phyloP scores from a whole-genome alignment of 2,888 invertebrate genomes.

The Agrilus mali region DNA sequence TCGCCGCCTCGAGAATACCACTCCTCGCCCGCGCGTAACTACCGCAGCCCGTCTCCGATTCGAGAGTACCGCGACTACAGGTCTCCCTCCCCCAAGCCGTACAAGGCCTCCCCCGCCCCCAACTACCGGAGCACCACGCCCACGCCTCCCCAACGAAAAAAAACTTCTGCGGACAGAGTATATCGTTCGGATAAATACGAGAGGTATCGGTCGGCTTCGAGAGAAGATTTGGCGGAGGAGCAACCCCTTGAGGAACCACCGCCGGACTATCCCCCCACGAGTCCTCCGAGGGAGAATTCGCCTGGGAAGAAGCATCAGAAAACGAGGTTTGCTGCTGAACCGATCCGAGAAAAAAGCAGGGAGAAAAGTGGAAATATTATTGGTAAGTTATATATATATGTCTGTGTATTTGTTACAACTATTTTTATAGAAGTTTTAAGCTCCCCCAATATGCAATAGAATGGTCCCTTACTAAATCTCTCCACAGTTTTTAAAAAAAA shows the following conservation, averaged over 20 bases:
- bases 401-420: background rate
- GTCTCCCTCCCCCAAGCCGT: slow-evolving; percentile 7
- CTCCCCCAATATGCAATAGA: no score
- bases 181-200: slow-evolving; percentile 36
- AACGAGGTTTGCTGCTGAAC: slow-evolving; percentile 51
- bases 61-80: slow-evolving; percentile 7
- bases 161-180: slow-evolving; percentile 43
- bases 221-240: slow-evolving; percentile 36
- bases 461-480: no score
- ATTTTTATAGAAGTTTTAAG: no score
- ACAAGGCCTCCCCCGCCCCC: slow-evolving; percentile 15
- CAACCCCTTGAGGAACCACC: slow-evolving; percentile 49
- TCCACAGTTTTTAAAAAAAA: no score
- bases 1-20: no score
- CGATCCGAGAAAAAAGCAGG: slow-evolving; percentile 18
- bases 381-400: slow-evolving; percentile 18
- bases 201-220: slow-evolving; percentile 43
- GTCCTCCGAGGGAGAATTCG: slow-evolving; percentile 32
- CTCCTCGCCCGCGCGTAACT: slow-evolving; percentile 4
- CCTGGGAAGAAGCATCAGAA: slow-evolving; percentile 51
- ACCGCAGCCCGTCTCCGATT: slow-evolving; percentile 17
- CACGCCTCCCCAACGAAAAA: slow-evolving; percentile 54
- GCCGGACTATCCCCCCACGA: slow-evolving; percentile 55
- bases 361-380: slow-evolving; percentile 33
- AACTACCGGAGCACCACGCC: slow-evolving; percentile 35